Evolutionary conservation across 2,888 invertebrate species (phyloP), one percentile per base, ranked within the genome.

Genomic region (Anthoptus insignis): DNA sequence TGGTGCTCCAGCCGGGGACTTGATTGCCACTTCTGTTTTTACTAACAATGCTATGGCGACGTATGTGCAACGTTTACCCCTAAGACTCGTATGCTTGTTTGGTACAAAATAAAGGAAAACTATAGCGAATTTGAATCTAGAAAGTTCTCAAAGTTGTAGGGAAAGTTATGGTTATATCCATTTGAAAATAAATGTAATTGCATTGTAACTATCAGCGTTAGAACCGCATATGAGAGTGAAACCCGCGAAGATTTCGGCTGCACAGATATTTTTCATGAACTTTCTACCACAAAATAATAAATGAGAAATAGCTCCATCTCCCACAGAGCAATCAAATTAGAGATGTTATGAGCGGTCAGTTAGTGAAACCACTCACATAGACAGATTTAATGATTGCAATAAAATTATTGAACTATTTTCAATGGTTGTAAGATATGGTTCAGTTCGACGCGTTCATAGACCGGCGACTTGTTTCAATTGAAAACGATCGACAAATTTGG

Each of bases 261-360:
- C 27, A 6, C 32, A 2, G 45, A 45, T 39, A 19, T 53, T 19
- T 50, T 58, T 52, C 19, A 50, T 50, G 24, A 50, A 50, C 59
- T 50, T 59, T 59, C 59, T 49, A 59, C 50, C 6, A 42, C 50
- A 52, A 21, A 59, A 22, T 52, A 45, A 52, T 52, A 29, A 52
- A 59, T 52, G 27, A 59, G 21, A 39, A 2, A 34, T 11, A 19
- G 19, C 11, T 45, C 4, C 42, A 45, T 45, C 42, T 45, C 19
- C 21, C 42, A 45, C 21, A 42, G 19, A 19, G 39, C 16, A 39
- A 16, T 45, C 11, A 19, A 14, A 4, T 45, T 19, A 21, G 21
- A 21, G 16, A 45, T 22, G 8, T 42, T 42, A 9, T 19, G 16
- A 16, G 8, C 42, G 9, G 42, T 16, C 19, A 42, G n/a, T 42